Base-by-base conservation (phyloP, 2,797 vertebrate genomes). In the Acanthornis magna region DNA sequence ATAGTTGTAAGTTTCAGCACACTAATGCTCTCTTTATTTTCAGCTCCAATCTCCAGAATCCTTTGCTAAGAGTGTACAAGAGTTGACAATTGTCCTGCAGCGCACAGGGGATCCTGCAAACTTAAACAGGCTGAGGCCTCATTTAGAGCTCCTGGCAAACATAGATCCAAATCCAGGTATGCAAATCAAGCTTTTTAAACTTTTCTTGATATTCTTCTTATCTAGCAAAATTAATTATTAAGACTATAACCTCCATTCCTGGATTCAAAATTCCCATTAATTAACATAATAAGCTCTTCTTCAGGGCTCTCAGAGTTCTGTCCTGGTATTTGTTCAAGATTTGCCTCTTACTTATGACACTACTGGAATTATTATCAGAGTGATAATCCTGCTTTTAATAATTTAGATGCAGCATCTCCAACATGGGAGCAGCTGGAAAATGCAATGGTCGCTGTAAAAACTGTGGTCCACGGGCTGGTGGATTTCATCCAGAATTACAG, bases 401-500 rank as follows among this genome's bases (percentile, higher is more conserved):
- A 71, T 92, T 70, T 88, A 98, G 98, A 99, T 95, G 98, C 98
- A 78, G 98, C 98, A 16, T 97, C 98, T 51, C 99, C 99, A 10
- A 98, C 98, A 6, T 99, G 99, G 99, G 98, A 98, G 90, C 99
- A 99, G 96, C 97, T 99, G 86, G 99, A 99, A 95, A 98, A 98
- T 61, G 99, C 99, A 48, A 99, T 99, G 98, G 98, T 99, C 2
- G 99, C 99, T 62, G 99, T 99, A 78, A 99, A 99, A 97, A 97
- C 98, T 61, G 99, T 99, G 79, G 99, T 99, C 89, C 98, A 99
- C 16, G 99, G 99, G 29, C 98, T 99, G 66, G 99, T 99, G 95
- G 99, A 99, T 94, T 99, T 99, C 97, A 99, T 99, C 94, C 99
- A 99, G 96, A 99, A 99, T 97, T 99, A 99, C 88, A 99, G 99